Conservation (phyloP, 2,888 invertebrate genomes). For the Temnothorax rugatulus region DNA sequence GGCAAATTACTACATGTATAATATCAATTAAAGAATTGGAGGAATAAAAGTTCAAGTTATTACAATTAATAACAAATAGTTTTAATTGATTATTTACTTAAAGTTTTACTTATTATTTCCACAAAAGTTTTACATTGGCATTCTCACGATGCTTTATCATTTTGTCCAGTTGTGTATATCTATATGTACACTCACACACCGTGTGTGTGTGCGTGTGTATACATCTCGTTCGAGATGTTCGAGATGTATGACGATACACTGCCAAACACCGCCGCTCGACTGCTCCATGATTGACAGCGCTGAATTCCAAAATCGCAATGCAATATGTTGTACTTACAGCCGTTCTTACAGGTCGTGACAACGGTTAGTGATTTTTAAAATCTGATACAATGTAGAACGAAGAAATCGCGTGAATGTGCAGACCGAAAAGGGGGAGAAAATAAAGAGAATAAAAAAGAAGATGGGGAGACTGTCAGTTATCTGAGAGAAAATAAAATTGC, state of each 20-base stretch:
- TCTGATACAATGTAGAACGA: conserved; percentile 62
- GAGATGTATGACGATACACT: conserved; percentile 70
- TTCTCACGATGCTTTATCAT: conserved; percentile 6
- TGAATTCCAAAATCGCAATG: conserved; percentile 85
- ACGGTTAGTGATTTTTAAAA: conserved; percentile 75
- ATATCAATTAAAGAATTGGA: no score
- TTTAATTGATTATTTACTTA: conserved; percentile 5
- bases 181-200: conserved; percentile 16
- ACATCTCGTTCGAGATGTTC: conserved; percentile 50
- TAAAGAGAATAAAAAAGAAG: conserved; percentile 25
- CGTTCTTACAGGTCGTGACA: conserved; percentile 77
- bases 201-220: background rate
- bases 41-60: background rate
- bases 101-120: background rate
- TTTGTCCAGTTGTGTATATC: conserved; percentile 6
- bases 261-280: conserved; percentile 77
- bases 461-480: conserved; percentile 33
- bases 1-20: no score
- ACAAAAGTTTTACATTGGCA: background rate
- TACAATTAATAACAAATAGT: background rate
- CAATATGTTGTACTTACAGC: conserved; percentile 85
- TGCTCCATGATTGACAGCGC: conserved; percentile 77
- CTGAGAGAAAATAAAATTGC: conserved; percentile 11
- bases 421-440: conserved; percentile 5
- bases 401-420: conserved; percentile 37